phyloP scores from a whole-genome alignment of 2,888 invertebrate genomes.

The Melinopterus prodromus region DNA sequence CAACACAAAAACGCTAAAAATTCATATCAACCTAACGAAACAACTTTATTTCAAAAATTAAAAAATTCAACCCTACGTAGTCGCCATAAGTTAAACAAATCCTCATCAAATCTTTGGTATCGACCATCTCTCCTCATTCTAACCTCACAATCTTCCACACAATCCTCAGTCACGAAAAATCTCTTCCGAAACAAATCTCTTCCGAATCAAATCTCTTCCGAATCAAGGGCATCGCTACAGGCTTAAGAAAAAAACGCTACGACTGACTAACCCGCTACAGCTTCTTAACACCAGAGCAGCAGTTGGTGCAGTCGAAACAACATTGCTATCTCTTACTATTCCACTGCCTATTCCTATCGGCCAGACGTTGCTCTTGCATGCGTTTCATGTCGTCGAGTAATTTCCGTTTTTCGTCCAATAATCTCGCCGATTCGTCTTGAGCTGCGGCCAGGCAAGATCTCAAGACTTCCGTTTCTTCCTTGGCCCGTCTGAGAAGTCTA shows the following conservation, averaged over 20 bases:
- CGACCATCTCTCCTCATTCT: neutral
- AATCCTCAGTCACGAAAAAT: neutral
- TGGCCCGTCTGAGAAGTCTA: constrained; percentile 60
- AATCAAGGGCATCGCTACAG: neutral
- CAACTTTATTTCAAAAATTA: neutral
- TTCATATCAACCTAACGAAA: neutral
- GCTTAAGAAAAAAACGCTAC: constrained; percentile 29
- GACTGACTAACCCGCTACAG: constrained; percentile 47
- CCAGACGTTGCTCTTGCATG: constrained; percentile 67
- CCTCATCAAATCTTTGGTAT: neutral
- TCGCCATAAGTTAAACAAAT: neutral
- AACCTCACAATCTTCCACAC: neutral
- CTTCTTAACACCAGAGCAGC: constrained; percentile 61
- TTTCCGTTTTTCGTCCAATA: constrained; percentile 78
- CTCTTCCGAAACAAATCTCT: neutral
- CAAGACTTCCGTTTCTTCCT: constrained; percentile 70
- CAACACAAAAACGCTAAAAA: no score
- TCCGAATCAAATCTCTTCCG: neutral
- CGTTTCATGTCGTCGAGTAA: constrained; percentile 74
- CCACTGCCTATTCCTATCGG: constrained; percentile 58
- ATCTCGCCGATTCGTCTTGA: constrained; percentile 76
- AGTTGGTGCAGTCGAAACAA: constrained; percentile 75
- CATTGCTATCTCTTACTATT: constrained; percentile 74
- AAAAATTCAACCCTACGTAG: neutral
- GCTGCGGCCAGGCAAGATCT: constrained; percentile 71